These are phyloP conservation scores for Zoanthus sansibaricus DNA, from an alignment of 92 coral and sea anemone species.

Conservation along the genomic window DNA sequence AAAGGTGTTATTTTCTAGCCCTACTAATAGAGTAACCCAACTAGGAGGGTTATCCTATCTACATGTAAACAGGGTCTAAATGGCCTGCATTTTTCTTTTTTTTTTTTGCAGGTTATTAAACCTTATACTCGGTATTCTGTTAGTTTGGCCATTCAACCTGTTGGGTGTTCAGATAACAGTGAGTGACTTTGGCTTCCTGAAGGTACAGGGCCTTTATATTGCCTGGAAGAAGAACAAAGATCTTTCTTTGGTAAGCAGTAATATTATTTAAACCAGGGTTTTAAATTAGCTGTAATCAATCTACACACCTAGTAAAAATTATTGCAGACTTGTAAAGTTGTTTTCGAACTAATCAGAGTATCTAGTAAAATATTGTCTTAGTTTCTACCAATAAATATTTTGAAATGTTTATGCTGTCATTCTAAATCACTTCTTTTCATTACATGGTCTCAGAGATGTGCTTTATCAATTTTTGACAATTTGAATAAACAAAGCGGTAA, in stretches of 20 bases:
- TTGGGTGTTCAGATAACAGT: constrained; percentile 33
- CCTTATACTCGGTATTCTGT: constrained; percentile 19
- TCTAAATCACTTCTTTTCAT: too few relatives aligned
- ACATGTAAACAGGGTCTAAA: too few relatives aligned
- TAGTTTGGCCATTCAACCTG: constrained; percentile 42
- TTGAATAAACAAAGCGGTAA: too few relatives aligned
- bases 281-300: too few relatives aligned
- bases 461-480: too few relatives aligned
- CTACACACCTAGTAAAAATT: neutral
- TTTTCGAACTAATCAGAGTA: too few relatives aligned
- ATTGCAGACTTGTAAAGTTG: neutral
- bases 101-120: constrained; percentile 27
- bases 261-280: neutral
- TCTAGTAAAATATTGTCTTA: neutral
- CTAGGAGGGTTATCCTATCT: too few relatives aligned
- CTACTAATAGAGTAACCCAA: too few relatives aligned
- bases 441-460: too few relatives aligned
- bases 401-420: too few relatives aligned
- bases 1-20: too few relatives aligned
- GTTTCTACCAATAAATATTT: too few relatives aligned
- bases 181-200: constrained; percentile 47
- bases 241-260: constrained; percentile 22
- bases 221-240: constrained; percentile 17
- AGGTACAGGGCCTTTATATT: constrained; percentile 26
- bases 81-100: neutral